phyloP scores from a whole-genome alignment of 2,888 invertebrate species.

The Agrilus cyanescens region DNA sequence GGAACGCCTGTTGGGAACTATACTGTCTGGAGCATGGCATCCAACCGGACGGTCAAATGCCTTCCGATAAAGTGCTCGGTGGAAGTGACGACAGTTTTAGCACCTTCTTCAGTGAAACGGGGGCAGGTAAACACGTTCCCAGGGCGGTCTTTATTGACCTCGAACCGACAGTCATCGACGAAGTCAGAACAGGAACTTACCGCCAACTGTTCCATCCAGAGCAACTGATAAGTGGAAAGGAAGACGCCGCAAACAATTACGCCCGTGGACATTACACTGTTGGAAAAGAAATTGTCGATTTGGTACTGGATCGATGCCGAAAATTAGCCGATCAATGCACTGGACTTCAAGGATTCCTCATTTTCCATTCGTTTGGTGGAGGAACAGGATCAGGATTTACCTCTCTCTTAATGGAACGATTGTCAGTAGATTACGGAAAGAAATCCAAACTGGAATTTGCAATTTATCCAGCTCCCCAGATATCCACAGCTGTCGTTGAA shows the following conservation, averaged over 20 bases:
- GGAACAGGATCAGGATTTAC: constrained; percentile 56
- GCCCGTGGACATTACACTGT: constrained; percentile 74
- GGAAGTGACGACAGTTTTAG: constrained; percentile 38
- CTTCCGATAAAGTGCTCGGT: not conserved
- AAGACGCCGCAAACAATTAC: constrained; percentile 79
- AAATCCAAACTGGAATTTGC: constrained; percentile 28
- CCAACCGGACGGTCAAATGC: constrained; percentile 46
- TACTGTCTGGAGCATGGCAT: constrained; percentile 68
- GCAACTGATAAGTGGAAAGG: constrained; percentile 70
- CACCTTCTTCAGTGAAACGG: constrained; percentile 66
- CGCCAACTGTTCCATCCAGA: constrained; percentile 67
- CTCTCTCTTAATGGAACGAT: constrained; percentile 36
- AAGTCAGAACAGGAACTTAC: constrained; percentile 53
- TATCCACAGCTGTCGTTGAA: constrained; percentile 39
- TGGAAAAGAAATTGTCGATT: constrained; percentile 59
- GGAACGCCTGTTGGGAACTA: constrained; percentile 66
- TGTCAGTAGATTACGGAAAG: constrained; percentile 8
- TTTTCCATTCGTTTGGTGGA: constrained; percentile 51
- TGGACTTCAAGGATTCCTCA: constrained; percentile 46
- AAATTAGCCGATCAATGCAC: constrained; percentile 53
- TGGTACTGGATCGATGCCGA: constrained; percentile 53
- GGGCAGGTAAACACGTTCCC: constrained; percentile 71
- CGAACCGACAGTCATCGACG: constrained; percentile 70
- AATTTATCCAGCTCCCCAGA: constrained; percentile 11
- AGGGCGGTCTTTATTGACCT: constrained; percentile 71